Evolutionary conservation across 2,888 invertebrate genomes (phyloP).

Genomic region (Caenorhabditis sp.): DNA sequence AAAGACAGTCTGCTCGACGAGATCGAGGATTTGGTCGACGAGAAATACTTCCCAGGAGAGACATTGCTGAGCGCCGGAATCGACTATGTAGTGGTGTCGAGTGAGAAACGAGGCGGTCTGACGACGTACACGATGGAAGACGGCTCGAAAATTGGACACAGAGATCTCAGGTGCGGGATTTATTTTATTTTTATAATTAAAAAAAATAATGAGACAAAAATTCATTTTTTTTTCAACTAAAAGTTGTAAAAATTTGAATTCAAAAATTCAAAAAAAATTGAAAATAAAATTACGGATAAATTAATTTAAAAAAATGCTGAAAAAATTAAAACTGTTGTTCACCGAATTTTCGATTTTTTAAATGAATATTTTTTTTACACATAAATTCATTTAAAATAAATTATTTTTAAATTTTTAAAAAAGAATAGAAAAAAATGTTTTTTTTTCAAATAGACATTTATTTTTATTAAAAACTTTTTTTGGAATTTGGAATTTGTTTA

Average conservation of each 20-base stretch:
- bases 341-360: too few relatives aligned
- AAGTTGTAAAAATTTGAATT: too few relatives aligned
- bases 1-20: slow-evolving; percentile 46
- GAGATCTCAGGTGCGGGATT: slow-evolving; percentile 46
- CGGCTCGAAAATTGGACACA: slow-evolving; percentile 52
- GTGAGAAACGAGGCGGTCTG: slow-evolving; percentile 52
- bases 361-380: too few relatives aligned
- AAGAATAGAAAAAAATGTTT: too few relatives aligned
- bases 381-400: too few relatives aligned
- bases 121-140: slow-evolving; percentile 44
- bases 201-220: slow-evolving; percentile 12
- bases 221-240: background rate
- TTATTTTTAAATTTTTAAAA: too few relatives aligned
- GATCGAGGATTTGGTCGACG: slow-evolving; percentile 53
- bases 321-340: too few relatives aligned
- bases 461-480: too few relatives aligned
- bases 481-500: too few relatives aligned
- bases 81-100: slow-evolving; percentile 35
- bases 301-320: too few relatives aligned
- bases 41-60: slow-evolving; percentile 41
- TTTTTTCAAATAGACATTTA: too few relatives aligned
- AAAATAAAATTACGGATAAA: too few relatives aligned
- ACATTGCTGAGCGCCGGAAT: slow-evolving; percentile 18
- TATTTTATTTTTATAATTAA: background rate
- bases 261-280: background rate